phyloP scores from a whole-genome alignment of 1,140 invertebrate species.

The Marisa cornuarietis region DNA sequence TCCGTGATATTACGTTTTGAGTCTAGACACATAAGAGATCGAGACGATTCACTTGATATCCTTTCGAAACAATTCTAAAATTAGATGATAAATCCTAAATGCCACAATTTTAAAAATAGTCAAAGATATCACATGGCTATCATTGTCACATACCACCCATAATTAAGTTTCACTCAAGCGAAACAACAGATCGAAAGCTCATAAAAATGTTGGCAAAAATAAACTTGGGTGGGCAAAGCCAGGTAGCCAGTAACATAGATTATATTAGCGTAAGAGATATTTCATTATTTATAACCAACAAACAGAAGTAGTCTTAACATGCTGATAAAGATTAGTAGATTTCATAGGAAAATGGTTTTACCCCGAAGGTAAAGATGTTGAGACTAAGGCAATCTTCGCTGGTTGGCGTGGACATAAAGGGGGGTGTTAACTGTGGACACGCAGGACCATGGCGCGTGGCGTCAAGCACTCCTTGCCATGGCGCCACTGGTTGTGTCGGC shows the following conservation, averaged over 20 bases:
- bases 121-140: no score
- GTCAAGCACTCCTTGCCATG: conserved; percentile 31
- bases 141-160: no score
- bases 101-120: no score
- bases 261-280: no score
- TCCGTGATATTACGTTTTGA: neutral
- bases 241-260: no score
- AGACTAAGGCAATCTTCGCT: conserved; percentile 20
- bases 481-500: conserved; percentile 14
- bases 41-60: neutral
- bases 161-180: no score
- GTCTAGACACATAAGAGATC: neutral
- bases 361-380: conserved; percentile 11
- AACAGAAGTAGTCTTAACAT: no score
- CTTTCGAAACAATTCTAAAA: neutral
- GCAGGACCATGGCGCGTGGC: conserved; percentile 15
- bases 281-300: no score
- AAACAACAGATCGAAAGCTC: no score
- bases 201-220: no score
- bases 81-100: neutral
- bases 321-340: neutral
- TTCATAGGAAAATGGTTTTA: neutral
- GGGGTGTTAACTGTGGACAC: conserved; percentile 26
- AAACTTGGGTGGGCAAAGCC: no score
- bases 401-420: conserved; percentile 4